Conservation (phyloP, 2,113 vertebrate genomes). For the Boleophthalmus pectinirostris region DNA sequence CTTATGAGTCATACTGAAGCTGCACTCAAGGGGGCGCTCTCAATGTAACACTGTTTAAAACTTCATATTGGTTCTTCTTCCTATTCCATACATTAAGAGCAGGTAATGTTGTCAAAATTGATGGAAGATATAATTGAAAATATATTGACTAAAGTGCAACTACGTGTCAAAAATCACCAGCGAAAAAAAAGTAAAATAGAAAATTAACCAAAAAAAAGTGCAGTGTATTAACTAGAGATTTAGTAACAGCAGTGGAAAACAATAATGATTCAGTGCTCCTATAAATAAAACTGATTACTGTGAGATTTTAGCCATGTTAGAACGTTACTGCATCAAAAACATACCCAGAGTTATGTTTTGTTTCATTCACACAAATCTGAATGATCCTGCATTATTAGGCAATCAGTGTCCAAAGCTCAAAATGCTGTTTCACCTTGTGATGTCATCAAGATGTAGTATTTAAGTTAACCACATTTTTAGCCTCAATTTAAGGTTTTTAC, state of each 20-base stretch:
- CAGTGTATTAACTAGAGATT: conserved; percentile 10
- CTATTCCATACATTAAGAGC: not conserved
- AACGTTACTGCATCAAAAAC: no score
- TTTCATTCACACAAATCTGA: no score
- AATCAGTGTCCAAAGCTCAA: no score
- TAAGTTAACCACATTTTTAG: no score
- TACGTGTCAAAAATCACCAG: conserved; percentile 1
- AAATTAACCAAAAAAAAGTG: conserved; percentile 16
- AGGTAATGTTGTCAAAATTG: no score
- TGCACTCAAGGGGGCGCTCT: not conserved
- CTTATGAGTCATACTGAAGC: not conserved
- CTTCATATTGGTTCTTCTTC: not conserved
- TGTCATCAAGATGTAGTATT: no score
- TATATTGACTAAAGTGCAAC: conserved; percentile 6
- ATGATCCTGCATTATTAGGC: no score
- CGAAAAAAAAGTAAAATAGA: not conserved
- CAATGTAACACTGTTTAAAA: not conserved
- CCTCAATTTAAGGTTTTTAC: no score
- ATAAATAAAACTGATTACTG: not conserved
- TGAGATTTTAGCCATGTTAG: no score
- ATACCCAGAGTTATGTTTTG: no score
- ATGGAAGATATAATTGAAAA: conserved; percentile 14
- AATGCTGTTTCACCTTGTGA: no score
- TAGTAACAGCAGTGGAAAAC: conserved; percentile 28
- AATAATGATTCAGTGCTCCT: conserved; percentile 38